Evolutionary conservation across 2,888 invertebrate species (phyloP).

Genomic region (Allolobophora icterica): DNA sequence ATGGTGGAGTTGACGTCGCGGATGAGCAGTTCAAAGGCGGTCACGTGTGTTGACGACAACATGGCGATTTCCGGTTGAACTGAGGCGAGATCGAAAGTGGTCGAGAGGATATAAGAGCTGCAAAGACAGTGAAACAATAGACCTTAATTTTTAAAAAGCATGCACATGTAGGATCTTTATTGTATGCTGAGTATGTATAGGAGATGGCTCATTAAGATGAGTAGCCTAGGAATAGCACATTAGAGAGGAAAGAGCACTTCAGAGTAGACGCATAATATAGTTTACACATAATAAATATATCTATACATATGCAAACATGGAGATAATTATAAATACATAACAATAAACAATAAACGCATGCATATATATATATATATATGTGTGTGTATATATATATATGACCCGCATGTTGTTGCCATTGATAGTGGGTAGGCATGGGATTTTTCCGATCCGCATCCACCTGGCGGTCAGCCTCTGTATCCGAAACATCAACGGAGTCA

Average conservation of each 20-base stretch:
- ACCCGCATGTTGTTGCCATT: background rate
- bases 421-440: background rate
- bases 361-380: too few relatives aligned
- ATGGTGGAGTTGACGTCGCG: background rate
- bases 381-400: background rate
- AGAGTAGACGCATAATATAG: background rate
- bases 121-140: background rate
- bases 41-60: background rate
- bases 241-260: background rate
- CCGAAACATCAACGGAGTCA: too few relatives aligned
- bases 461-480: background rate
- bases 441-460: background rate
- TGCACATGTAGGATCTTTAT: too few relatives aligned
- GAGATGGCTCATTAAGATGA: background rate
- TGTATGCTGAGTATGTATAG: too few relatives aligned
- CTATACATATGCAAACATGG: background rate
- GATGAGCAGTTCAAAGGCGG: background rate
- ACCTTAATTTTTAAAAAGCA: background rate
- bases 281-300: too few relatives aligned
- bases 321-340: too few relatives aligned
- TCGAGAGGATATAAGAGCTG: background rate
- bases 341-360: too few relatives aligned
- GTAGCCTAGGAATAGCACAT: background rate
- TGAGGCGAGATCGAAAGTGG: background rate
- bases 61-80: background rate